Evolutionary conservation across 2,888 invertebrate species (phyloP).

Genomic region (Lycaena phlaeas): DNA sequence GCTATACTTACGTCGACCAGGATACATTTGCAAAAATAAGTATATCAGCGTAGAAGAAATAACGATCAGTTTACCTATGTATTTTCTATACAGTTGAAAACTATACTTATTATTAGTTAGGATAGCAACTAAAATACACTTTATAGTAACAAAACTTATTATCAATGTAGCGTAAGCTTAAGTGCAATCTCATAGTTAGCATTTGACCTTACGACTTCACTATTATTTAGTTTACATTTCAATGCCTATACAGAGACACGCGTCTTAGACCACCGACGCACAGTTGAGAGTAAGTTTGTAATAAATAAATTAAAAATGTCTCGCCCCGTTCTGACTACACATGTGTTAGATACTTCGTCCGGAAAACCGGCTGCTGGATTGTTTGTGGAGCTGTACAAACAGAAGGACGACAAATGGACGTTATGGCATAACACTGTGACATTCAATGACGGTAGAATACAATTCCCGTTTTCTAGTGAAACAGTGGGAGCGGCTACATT

Average conservation of each 20-base stretch:
- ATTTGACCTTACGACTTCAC: constrained; percentile 1
- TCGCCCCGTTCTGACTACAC: constrained; percentile 78
- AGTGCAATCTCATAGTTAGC: background rate
- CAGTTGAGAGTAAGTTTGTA: background rate
- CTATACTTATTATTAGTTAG: too few species aligned
- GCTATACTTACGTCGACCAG: too few species aligned
- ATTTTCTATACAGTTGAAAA: too few species aligned
- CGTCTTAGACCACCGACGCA: too few species aligned
- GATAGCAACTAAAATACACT: too few species aligned
- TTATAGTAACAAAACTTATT: too few species aligned
- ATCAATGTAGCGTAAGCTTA: background rate
- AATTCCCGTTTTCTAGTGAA: constrained; percentile 72
- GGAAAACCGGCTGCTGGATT: constrained; percentile 79
- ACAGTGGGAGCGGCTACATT: constrained; percentile 79
- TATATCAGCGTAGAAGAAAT: too few species aligned
- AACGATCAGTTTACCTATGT: too few species aligned
- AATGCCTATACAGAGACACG: constrained; percentile 5
- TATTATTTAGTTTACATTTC: constrained; percentile 6
- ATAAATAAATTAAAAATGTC: too few species aligned
- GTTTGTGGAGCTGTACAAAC: constrained; percentile 78
- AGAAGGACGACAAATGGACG: constrained; percentile 77
- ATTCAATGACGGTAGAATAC: constrained; percentile 77
- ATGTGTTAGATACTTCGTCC: constrained; percentile 80
- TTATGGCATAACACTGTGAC: constrained; percentile 77
- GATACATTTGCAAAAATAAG: too few species aligned